Evolutionary conservation across 2,113 vertebrate genomes (phyloP), one percentile per base, ranked within the genome.

Genomic region (Passerina amoena): DNA sequence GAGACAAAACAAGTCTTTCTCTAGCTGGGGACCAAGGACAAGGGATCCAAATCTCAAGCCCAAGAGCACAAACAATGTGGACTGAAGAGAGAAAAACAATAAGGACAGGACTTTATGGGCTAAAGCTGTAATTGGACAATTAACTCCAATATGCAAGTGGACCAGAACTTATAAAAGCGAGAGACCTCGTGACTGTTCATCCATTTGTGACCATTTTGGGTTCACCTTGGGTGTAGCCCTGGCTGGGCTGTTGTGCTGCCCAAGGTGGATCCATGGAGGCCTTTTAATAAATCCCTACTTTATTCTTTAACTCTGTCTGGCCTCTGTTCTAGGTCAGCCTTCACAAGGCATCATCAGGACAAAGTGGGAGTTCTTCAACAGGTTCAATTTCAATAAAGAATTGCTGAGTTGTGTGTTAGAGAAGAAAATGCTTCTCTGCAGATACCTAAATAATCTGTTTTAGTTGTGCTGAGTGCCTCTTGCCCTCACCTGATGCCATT

Each of bases 161-260:
- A 59, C 2, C 23, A 37, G n/a, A 59, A 59, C 15, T 37, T 37
- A 25, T 8, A 25, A 37, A 35, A 59, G n/a, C 8, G 57, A 5
- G 15, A 37, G n/a, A 37, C 23, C 57, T 3, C 0, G 0, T 37
- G 57, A 37, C 15, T 1, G 1, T 15, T 35, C 1, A 1, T 59
- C 10, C 7, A 16, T 37, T 59, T 59, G n/a, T 37, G 57, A 11
- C 57, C n/a, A 37, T 59, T 59, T 37, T 37, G n/a, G 23, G 9
- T 35, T 35, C 14, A 16, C 17, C 6, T 8, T 16, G n/a, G 15
- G 23, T 59, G n/a, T 3, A 59, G 57, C n/a, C n/a, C n/a, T 59
- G n/a, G 14, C n/a, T 37, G 57, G n/a, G n/a, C 57, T 59, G 10
- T 59, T 37, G n/a, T 37, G 57, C 15, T 59, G n/a, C 23, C 23